A percentile compares a stretch with the other conserved stretches of the same genome.
Conservation (phyloP, 1,140 invertebrate species). For the Apis florea region DNA sequence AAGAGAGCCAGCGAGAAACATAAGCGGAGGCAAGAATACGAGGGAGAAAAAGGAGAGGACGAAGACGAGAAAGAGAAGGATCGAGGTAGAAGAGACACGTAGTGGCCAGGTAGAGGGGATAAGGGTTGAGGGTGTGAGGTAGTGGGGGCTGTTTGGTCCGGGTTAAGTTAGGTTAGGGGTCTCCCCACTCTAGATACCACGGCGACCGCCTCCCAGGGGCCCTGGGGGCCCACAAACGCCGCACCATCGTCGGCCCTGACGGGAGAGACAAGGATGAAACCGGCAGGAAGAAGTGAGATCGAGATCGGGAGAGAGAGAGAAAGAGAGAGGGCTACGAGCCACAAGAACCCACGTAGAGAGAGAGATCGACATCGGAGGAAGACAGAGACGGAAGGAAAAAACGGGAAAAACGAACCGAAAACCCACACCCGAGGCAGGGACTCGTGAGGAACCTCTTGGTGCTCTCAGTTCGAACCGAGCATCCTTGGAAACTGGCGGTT, state of each 20-base stretch:
- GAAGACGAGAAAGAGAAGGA: slow-evolving; percentile 5
- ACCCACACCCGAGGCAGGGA: slow-evolving; percentile 75
- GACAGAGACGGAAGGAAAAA: slow-evolving; percentile 65
- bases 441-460: slow-evolving; percentile 72
- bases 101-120: slow-evolving; percentile 27
- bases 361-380: slow-evolving; percentile 42
- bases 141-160: slow-evolving; percentile 65
- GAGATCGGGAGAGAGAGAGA: slow-evolving; percentile 12
- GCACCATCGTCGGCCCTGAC: slow-evolving; percentile 69
- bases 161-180: slow-evolving; percentile 75
- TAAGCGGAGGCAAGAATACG: background rate
- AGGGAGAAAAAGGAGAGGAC: background rate
- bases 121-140: slow-evolving; percentile 62
- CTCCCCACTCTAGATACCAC: slow-evolving; percentile 42
- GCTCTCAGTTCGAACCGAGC: slow-evolving; percentile 77
- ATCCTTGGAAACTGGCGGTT: slow-evolving; percentile 78
- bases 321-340: background rate
- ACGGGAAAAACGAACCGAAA: slow-evolving; percentile 75
- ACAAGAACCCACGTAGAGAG: slow-evolving; percentile 1
- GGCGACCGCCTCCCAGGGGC: slow-evolving; percentile 73
- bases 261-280: slow-evolving; percentile 35
- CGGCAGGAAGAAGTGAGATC: slow-evolving; percentile 12
- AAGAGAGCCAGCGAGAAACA: background rate
- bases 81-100: background rate
- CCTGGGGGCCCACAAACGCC: slow-evolving; percentile 74